Percentiles rank a stretch among this genome's conserved stretches.
phyloP scores from a whole-genome alignment of 2,113 vertebrate species.

The Lathamus discolor region DNA sequence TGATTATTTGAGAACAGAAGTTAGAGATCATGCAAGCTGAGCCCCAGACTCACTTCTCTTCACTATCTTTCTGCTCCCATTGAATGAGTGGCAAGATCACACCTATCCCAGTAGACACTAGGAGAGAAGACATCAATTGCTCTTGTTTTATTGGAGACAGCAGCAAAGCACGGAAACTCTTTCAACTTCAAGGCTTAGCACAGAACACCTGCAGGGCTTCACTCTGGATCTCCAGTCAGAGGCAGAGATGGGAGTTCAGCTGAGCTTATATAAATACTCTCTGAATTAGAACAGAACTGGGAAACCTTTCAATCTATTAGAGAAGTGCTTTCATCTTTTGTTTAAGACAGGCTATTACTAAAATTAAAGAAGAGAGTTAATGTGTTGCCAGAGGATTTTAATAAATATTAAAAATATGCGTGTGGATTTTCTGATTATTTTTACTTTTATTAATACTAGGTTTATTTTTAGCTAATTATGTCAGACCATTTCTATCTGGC shows the following conservation, averaged over 20 bases:
- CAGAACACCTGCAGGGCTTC: background rate
- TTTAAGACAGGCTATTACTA: background rate
- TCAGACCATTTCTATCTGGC: background rate
- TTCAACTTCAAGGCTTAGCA: background rate
- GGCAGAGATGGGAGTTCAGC: background rate
- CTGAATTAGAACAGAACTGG: background rate
- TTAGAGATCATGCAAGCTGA: background rate
- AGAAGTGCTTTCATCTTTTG: background rate
- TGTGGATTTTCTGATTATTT: constrained; percentile 9
- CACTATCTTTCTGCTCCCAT: background rate
- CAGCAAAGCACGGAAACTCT: background rate
- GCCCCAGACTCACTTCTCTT: background rate
- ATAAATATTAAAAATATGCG: background rate
- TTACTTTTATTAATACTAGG: background rate
- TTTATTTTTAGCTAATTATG: constrained; percentile 25
- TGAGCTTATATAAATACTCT: background rate
- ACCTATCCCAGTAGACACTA: background rate
- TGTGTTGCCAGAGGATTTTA: background rate
- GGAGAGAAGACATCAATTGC: background rate
- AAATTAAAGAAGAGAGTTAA: background rate
- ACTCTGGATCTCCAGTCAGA: background rate
- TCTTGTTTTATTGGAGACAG: background rate
- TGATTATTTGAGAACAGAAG: background rate
- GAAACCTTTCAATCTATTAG: background rate
- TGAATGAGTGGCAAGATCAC: background rate